These are phyloP conservation scores for Calameuta filiformis DNA, from an alignment of 2,888 invertebrate genomes.

Conservation along the genomic window DNA sequence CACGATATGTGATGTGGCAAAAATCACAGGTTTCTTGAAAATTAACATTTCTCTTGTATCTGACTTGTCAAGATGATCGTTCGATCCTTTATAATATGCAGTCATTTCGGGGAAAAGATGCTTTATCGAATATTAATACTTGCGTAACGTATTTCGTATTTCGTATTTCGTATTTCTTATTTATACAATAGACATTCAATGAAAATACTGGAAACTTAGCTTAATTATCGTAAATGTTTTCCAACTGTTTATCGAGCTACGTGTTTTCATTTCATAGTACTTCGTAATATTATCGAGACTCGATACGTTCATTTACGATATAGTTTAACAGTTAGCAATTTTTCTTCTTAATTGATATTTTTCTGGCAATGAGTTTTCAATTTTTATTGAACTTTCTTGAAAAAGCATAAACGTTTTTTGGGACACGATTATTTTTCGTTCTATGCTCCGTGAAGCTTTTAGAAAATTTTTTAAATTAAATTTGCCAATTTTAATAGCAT, in stretches of 20 bases:
- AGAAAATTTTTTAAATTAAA: background rate
- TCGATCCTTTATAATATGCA: background rate
- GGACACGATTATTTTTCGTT: background rate
- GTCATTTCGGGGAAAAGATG: background rate
- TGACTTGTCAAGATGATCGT: background rate
- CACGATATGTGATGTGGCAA: background rate
- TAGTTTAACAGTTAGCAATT: background rate
- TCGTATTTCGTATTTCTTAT: background rate
- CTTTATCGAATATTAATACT: background rate
- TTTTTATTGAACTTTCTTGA: background rate
- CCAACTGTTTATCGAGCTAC: background rate
- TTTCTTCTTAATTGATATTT: background rate
- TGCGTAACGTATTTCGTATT: background rate
- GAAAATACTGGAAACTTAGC: background rate
- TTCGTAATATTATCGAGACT: background rate
- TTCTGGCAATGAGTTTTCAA: background rate
- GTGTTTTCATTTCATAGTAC: background rate
- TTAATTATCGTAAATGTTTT: background rate
- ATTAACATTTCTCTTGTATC: background rate
- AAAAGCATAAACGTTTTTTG: background rate
- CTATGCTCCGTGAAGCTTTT: background rate
- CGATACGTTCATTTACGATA: background rate
- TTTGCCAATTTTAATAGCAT: background rate
- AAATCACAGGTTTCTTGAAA: background rate
- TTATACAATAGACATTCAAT: background rate